These are phyloP conservation scores for Pseudochaenichthys georgianus DNA, from an alignment of 2,797 vertebrate genomes.

Conservation along the genomic window DNA sequence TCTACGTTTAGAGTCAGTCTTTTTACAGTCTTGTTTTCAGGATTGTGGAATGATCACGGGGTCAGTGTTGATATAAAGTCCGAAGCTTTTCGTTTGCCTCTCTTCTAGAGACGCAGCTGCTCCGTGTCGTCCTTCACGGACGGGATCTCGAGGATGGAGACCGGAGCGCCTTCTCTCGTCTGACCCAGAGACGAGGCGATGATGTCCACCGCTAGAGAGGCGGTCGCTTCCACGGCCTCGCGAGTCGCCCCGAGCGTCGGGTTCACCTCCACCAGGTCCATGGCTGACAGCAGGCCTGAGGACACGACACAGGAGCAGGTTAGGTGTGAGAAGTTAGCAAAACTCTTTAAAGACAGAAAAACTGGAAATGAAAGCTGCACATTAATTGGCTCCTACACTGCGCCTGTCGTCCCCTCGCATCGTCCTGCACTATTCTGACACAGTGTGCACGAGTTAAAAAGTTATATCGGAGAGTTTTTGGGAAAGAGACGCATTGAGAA, in stretches of 20 bases:
- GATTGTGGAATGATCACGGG: conserved; percentile 80
- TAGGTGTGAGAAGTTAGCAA: background rate
- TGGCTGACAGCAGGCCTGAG: conserved; percentile 93
- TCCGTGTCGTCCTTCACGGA: conserved; percentile 86
- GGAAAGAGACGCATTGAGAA: too few species aligned
- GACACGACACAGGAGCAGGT: conserved; percentile 1
- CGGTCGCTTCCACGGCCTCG: conserved; percentile 91
- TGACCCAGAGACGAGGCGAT: conserved; percentile 94
- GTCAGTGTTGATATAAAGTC: conserved; percentile 54
- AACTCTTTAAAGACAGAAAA: too few species aligned
- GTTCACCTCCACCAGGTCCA: conserved; percentile 98
- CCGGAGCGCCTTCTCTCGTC: conserved; percentile 91
- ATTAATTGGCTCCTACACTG: too few species aligned
- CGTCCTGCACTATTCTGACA: too few species aligned
- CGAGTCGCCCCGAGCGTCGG: conserved; percentile 88
- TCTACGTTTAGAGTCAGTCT: conserved; percentile 42
- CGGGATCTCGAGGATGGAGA: conserved; percentile 85
- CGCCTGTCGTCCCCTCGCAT: too few species aligned
- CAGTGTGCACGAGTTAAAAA: too few species aligned
- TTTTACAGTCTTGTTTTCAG: conserved; percentile 43
- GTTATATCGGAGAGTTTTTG: too few species aligned
- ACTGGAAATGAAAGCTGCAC: too few species aligned
- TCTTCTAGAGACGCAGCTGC: conserved; percentile 79
- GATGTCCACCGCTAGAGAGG: conserved; percentile 91
- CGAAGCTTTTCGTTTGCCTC: background rate